Conservation (phyloP, 1,140 invertebrate genomes). For the Wiebesia pumilae region DNA sequence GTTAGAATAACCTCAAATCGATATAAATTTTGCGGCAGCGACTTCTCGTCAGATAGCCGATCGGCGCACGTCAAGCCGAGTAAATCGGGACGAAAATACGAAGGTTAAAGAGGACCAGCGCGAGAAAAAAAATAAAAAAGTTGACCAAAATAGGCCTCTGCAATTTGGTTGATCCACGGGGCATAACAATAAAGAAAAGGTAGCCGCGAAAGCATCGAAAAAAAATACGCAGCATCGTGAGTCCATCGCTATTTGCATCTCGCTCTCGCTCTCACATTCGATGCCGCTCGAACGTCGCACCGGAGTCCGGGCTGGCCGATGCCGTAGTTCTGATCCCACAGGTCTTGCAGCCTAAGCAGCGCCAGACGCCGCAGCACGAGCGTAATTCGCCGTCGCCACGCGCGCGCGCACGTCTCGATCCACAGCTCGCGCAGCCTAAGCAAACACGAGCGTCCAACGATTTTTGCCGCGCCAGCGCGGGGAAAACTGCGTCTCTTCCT, state of each 20-base stretch:
- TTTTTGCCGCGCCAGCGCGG: slow-evolving; percentile 38
- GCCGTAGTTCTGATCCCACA: slow-evolving; percentile 26
- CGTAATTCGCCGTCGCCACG: slow-evolving; percentile 20
- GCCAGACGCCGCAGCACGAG: not conserved
- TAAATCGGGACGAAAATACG: no score
- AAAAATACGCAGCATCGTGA: slow-evolving; percentile 35
- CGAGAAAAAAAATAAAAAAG: no score
- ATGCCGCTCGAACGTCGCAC: no score
- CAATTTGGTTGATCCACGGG: no score
- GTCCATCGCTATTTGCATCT: not conserved
- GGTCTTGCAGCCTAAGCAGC: slow-evolving; percentile 40
- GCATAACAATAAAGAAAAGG: slow-evolving; percentile 14
- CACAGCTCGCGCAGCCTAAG: slow-evolving; percentile 52
- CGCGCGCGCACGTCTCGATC: slow-evolving; percentile 21
- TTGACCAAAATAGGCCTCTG: no score
- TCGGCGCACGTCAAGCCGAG: no score
- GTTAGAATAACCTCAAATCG: not conserved
- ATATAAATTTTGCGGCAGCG: not conserved
- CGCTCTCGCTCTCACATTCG: no score
- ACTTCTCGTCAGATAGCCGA: not conserved
- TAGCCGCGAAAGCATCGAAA: slow-evolving; percentile 29
- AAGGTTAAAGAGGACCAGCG: no score
- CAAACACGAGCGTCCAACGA: slow-evolving; percentile 30
- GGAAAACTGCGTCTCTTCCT: slow-evolving; percentile 2
- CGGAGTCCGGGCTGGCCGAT: slow-evolving; percentile 11